Base-by-base conservation (phyloP, 2,113 vertebrate genomes). In the Agelaius tricolor region DNA sequence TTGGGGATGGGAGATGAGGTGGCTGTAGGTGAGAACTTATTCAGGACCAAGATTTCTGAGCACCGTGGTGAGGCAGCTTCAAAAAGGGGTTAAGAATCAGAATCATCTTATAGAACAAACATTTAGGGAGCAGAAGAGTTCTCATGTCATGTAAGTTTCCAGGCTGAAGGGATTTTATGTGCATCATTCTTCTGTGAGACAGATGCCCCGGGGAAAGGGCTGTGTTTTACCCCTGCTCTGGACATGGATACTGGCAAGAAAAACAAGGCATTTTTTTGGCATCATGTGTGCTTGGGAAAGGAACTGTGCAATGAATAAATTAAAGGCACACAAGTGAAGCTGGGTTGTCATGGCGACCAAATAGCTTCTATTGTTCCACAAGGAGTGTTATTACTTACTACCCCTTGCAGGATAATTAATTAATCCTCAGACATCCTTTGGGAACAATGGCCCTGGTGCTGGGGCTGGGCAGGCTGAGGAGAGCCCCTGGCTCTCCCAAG, bases 331-430 rank as follows among this genome's bases (percentile, higher is more conserved):
- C 66, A 96, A 96, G 93, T 84, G 79, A 89, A 93, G 86, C 88
- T 61, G 68, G 3, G 75, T 96, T 91, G 95, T 65, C 90, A 88
- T 88, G 95, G 69, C 4, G 84, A 96, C 92, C 79, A 88, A 87
- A 93, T 95, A 92, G 88, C 91, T 95, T 94, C 90, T 86, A 90
- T 96, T 92, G 96, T 96, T 96, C 94, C 84, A 85, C 81, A 51
- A 93, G 35, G 81, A 96, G 92, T 87, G 83, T 93, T 96, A 94
- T 92, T 96, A 94, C 93, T 97, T 97, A 97, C 86, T 95, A 81
- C 78, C 94, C 96, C 91, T 95, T 90, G 86, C 93, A 90, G 82
- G 95, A 96, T 95, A 91, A 96, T 96, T 97, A 96, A 97, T 97
- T 94, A 94, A 96, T 94, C 94, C 88, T 94, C 89, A 95, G 93